Evolutionary conservation across 2,797 vertebrate species (phyloP).

Genomic region (Coendou prehensilis): DNA sequence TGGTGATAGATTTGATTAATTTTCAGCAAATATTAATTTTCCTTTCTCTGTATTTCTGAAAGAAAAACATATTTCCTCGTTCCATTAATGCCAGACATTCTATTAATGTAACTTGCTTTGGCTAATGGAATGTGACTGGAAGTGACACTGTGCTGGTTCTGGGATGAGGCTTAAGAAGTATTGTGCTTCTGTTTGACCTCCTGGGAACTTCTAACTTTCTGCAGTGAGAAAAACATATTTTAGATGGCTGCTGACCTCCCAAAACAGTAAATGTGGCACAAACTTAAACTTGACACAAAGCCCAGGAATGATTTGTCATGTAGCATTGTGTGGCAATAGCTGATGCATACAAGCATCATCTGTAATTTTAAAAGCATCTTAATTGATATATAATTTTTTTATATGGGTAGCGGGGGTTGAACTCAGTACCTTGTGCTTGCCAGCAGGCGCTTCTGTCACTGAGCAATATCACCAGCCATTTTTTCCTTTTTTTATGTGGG

Average conservation of each 20-base stretch:
- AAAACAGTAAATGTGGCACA: background rate
- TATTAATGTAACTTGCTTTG: slow-evolving; percentile 8
- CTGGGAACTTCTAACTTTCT: slow-evolving; percentile 47
- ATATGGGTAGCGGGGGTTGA: too few species aligned
- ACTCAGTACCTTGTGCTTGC: too few species aligned
- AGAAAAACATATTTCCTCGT: slow-evolving; percentile 13
- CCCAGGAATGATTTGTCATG: background rate
- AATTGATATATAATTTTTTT: background rate
- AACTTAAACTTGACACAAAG: background rate
- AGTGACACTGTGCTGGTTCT: background rate
- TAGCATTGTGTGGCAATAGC: background rate
- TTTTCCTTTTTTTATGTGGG: too few species aligned
- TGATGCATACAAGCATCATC: background rate
- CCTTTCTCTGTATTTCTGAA: background rate
- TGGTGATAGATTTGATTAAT: background rate
- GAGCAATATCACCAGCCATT: too few species aligned
- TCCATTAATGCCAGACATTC: background rate
- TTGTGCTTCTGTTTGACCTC: background rate
- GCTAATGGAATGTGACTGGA: slow-evolving; percentile 56
- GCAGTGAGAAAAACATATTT: background rate
- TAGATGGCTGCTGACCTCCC: background rate
- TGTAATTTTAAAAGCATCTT: background rate
- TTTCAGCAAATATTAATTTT: slow-evolving; percentile 53
- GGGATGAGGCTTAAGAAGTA: background rate
- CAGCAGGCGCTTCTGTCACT: too few species aligned